Base-by-base conservation (phyloP, 2,797 vertebrate genomes). In the Tragopan temminckii region DNA sequence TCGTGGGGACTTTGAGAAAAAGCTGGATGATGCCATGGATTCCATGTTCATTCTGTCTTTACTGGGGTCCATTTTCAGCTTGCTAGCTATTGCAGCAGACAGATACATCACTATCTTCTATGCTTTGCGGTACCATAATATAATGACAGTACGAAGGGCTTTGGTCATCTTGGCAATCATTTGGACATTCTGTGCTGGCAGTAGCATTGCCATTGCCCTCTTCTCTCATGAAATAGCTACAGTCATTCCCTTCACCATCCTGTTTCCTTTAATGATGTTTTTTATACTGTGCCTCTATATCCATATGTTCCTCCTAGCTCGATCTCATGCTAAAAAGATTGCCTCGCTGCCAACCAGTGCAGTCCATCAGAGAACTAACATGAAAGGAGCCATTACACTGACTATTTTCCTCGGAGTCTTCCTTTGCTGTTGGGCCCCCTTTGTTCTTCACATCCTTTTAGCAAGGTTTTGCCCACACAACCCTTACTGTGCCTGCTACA, bases 61-160 rank as follows among this genome's bases (percentile, higher is more conserved):
- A 46, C 96, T 99, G 35, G 99, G 99, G 23, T 99, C 99, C 2
- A 98, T 99, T 93, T 99, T 98, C 96, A 99, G 99, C 93, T 98
- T 99, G 95, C 96, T 98, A 31, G 98, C 98, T 43, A 99, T 99
- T 11, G 99, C 99, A 2, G 98, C 98, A 38, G 99, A 99, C 72
- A 98, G 99, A 53, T 99, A 99, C 94, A 98, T 99, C 96, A 99
- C 99, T 25, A 99, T 99, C 88, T 99, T 99, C 97, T 98, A 99
- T 0, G 99, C 99, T 1, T 95, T 99, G 69, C 96, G 97, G 23
- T 99, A 99, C 96, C 99, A 99, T 96, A 98, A 98, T 36, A 99
- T 99, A 74, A 98, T 99, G 98, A 99, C 99, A 0, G 96, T 98
- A 94, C 97, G 88, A 62, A 98, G 98, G 11, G 98, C 98, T 4